Evolutionary conservation across 2,797 vertebrate genomes (phyloP).

Genomic region (Anguilla megastoma): DNA sequence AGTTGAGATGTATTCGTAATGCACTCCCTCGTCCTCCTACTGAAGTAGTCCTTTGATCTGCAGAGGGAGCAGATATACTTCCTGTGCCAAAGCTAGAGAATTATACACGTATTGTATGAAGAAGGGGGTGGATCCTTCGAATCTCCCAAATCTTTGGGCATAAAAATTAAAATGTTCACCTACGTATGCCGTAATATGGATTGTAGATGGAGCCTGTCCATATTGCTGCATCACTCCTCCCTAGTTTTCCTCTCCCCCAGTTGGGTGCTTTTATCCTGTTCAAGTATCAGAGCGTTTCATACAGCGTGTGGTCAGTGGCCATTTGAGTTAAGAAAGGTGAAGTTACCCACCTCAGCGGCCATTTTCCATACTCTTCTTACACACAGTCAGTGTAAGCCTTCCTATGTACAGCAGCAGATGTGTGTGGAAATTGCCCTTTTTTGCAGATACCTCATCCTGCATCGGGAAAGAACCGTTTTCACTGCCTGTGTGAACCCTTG

Average conservation of each 20-base stretch:
- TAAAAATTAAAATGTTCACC: background rate
- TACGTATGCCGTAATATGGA: background rate
- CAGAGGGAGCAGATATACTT: background rate
- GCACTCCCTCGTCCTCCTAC: conserved; percentile 5
- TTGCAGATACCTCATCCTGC: conserved; percentile 5
- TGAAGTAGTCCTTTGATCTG: background rate
- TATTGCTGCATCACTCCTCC: background rate
- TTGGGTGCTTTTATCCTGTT: background rate
- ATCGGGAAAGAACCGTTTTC: background rate
- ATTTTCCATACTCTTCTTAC: background rate
- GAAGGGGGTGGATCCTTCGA: background rate
- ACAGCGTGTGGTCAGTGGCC: background rate
- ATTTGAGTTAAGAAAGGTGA: background rate
- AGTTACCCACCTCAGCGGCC: background rate
- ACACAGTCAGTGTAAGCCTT: background rate
- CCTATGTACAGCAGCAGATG: background rate
- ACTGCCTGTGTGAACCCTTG: background rate
- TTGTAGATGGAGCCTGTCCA: background rate
- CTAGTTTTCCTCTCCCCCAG: background rate
- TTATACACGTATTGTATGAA: background rate
- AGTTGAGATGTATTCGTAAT: conserved; percentile 7
- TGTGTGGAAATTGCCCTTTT: background rate
- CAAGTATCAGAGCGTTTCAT: background rate
- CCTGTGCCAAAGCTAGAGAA: conserved; percentile 10
- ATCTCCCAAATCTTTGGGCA: background rate